Evolutionary conservation across 2,797 vertebrate species (phyloP), one percentile per base, ranked within the genome.

Genomic region (Rhinatrema bivittatum): DNA sequence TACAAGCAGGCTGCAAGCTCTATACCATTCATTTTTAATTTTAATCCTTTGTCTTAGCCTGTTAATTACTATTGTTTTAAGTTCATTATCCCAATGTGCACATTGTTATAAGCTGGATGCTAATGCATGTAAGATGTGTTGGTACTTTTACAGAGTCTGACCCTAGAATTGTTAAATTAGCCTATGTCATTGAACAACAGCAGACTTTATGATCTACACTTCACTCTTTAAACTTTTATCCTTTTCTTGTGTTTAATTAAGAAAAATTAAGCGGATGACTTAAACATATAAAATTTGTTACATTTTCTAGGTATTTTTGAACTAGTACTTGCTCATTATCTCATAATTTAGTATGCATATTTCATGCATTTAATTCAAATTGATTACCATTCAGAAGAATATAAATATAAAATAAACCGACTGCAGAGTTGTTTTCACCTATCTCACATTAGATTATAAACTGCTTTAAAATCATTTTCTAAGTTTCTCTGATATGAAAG

Each of bases 11-110:
- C 36, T 0, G 65, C 74, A 32, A 37, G 74, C 72, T 41, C 60
- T 17, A 56, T 63, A 36, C 64, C 60, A 36, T 62, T 78, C 82
- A 62, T 53, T 69, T 83, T 76, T 69, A 76, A 87, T 85, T 88
- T 79, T 75, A 78, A 76, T 82, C 89, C 82, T 90, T 98, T 98
- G 93, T 97, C 90, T 90, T 67, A 57, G 56, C 68, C 78, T 65
- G 84, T 85, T 97, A 97, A 97, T 98, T 96, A 74, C 83, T 74
- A 87, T 97, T 97, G 93, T 97, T 90, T 94, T 93, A 96, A 94
- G 91, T 93, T 90, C 91, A 90, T 97, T 94, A 97, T 91, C 88
- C 87, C 72, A 58, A 43, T 31, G 44, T 72, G 70, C 75, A 64
- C 69, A 77, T 79, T 85, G 90, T 88, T 70, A 53, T 78, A 62